A percentile compares a stretch with the other conserved stretches of the same genome.
These are phyloP conservation scores for Dasyprocta punctata DNA, from an alignment of 2,113 vertebrate genomes.

Conservation along the genomic window DNA sequence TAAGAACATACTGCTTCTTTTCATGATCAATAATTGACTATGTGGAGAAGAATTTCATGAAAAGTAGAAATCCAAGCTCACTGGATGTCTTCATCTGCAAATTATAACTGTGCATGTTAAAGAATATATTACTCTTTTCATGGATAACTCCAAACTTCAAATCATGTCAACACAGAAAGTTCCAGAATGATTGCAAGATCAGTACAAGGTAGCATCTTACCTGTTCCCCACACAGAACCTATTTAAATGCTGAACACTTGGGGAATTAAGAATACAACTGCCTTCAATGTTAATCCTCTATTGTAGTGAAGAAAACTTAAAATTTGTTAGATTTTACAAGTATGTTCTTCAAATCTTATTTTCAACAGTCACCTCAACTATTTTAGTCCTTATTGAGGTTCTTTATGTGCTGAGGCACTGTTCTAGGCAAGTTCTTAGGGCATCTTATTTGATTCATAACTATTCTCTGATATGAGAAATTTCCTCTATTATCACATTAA, in stretches of 20 bases:
- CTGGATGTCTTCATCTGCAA: neutral
- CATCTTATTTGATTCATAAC: neutral
- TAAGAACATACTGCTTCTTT: neutral
- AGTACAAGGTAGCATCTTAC: neutral
- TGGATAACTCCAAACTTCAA: neutral
- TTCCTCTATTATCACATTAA: neutral
- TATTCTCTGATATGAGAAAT: neutral
- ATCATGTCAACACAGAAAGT: neutral
- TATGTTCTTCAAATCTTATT: neutral
- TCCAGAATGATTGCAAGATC: neutral
- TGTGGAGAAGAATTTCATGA: slow-evolving; percentile 8
- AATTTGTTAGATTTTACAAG: neutral
- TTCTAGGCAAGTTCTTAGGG: neutral
- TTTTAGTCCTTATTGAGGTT: neutral
- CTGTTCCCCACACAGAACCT: neutral
- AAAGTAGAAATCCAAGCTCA: neutral
- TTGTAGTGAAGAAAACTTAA: neutral
- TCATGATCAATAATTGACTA: neutral
- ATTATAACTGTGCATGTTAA: neutral
- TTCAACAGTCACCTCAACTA: neutral
- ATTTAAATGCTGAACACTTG: neutral
- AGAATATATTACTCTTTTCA: neutral
- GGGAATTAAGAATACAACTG: neutral
- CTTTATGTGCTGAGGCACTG: neutral
- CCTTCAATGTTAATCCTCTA: neutral